These are phyloP conservation scores for Phyllotreta cruciferae DNA, from an alignment of 2,888 invertebrate species.

Conservation along the genomic window DNA sequence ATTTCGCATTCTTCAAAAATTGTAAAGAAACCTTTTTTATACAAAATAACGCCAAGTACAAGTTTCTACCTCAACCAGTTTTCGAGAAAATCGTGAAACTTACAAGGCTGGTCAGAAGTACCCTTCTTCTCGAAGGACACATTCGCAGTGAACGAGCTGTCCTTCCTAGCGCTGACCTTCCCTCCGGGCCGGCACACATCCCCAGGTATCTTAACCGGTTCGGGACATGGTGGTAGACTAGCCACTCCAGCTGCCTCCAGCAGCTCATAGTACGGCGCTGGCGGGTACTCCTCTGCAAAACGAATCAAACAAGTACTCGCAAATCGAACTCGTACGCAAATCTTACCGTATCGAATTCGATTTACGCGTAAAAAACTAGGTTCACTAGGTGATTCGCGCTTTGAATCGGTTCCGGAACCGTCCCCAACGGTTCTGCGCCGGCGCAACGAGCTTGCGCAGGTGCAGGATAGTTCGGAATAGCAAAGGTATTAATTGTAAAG, in stretches of 20 bases:
- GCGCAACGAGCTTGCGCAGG: no score
- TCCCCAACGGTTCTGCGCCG: no score
- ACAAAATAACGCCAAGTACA: no score
- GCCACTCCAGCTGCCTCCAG: slow-evolving; percentile 65
- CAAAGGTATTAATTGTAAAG: not conserved
- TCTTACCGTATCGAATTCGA: no score
- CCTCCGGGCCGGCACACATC: slow-evolving; percentile 66
- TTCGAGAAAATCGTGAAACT: not conserved
- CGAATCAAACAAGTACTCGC: no score
- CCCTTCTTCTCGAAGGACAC: not conserved
- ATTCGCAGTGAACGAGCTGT: not conserved
- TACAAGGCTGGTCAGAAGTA: no score
- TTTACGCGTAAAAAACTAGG: no score
- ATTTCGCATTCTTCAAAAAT: no score
- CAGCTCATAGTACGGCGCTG: slow-evolving; percentile 66
- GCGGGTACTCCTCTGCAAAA: slow-evolving; percentile 60
- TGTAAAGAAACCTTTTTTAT: no score
- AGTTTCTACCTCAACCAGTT: not conserved
- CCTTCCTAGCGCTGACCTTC: slow-evolving; percentile 51
- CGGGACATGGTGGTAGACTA: slow-evolving; percentile 64
- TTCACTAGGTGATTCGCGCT: no score
- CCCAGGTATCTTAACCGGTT: slow-evolving; percentile 66
- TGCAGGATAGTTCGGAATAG: not conserved
- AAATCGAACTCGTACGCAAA: no score
- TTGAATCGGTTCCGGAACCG: no score